phyloP scores from a whole-genome alignment of 2,113 vertebrate species.

The Lanius ludovicianus region DNA sequence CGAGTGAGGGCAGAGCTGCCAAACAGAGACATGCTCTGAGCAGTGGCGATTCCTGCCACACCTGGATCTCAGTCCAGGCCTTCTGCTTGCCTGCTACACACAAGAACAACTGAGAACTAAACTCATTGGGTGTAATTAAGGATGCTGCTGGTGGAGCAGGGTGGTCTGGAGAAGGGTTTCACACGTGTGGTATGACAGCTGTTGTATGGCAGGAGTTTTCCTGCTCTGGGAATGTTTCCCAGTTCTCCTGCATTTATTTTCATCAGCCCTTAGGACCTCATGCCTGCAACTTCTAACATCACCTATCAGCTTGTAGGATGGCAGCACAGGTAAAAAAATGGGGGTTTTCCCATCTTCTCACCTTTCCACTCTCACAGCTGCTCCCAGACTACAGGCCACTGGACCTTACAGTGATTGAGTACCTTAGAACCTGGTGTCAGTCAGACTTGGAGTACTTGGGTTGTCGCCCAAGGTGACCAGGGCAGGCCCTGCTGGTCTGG shows the following conservation, averaged over 20 bases:
- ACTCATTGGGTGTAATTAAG: not conserved
- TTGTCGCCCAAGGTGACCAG: not conserved
- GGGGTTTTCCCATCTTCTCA: not conserved
- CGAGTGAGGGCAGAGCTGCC: not conserved
- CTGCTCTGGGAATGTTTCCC: not conserved
- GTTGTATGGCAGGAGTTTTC: not conserved
- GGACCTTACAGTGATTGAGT: not conserved
- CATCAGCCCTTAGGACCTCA: not conserved
- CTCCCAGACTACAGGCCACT: not conserved
- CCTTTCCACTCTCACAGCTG: not conserved
- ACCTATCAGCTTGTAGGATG: not conserved
- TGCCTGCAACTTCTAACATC: not conserved
- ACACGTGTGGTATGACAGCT: not conserved
- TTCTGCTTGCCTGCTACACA: not conserved
- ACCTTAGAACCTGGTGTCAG: not conserved
- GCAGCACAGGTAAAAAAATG: not conserved
- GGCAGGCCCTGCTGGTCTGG: not conserved
- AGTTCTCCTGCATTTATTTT: not conserved
- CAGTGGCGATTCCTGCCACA: not conserved
- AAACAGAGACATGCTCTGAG: accelerated
- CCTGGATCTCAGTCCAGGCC: not conserved
- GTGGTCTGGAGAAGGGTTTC: not conserved
- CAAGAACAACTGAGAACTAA: not conserved
- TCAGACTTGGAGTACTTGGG: accelerated
- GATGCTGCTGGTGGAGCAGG: not conserved